Conservation (phyloP, 2,888 invertebrate species). For the Choristoneura rosaceana region DNA sequence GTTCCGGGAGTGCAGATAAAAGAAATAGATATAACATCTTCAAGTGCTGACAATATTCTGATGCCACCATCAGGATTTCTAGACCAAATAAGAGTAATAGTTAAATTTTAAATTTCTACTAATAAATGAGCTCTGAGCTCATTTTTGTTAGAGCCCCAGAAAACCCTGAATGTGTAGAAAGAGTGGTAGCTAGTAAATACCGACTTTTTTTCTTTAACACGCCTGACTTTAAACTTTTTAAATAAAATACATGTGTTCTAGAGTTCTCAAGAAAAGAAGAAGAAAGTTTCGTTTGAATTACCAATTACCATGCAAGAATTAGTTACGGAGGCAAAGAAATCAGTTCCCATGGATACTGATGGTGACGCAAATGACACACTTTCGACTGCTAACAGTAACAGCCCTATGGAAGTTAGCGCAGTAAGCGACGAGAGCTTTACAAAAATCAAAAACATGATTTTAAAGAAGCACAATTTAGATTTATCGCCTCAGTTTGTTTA, state of each 20-base stretch:
- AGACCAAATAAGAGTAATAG: conserved; percentile 58
- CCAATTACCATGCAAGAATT: conserved; percentile 53
- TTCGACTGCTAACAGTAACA: conserved; percentile 56
- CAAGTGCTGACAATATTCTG: conserved; percentile 52
- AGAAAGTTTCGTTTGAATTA: conserved; percentile 62
- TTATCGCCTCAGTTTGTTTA: conserved; percentile 74
- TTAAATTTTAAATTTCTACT: neutral
- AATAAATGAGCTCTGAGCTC: too few species aligned
- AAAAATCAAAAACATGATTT: conserved; percentile 66
- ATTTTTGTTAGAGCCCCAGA: too few species aligned
- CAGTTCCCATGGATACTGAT: conserved; percentile 25
- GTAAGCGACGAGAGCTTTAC: conserved; percentile 60
- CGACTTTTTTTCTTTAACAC: too few species aligned
- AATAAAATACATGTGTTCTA: conserved; percentile 33
- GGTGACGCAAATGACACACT: conserved; percentile 48
- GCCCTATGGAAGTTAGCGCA: conserved; percentile 55
- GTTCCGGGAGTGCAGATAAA: conserved; percentile 54
- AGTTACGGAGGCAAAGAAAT: conserved; percentile 42
- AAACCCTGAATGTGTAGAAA: too few species aligned
- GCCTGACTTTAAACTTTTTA: neutral
- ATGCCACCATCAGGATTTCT: conserved; percentile 71
- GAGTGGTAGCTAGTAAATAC: too few species aligned
- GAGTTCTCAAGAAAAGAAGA: conserved; percentile 60
- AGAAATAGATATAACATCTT: conserved; percentile 57
- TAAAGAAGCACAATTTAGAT: conserved; percentile 71